phyloP scores from a whole-genome alignment of 2,888 invertebrate genomes.

The Drosophila rubida region DNA sequence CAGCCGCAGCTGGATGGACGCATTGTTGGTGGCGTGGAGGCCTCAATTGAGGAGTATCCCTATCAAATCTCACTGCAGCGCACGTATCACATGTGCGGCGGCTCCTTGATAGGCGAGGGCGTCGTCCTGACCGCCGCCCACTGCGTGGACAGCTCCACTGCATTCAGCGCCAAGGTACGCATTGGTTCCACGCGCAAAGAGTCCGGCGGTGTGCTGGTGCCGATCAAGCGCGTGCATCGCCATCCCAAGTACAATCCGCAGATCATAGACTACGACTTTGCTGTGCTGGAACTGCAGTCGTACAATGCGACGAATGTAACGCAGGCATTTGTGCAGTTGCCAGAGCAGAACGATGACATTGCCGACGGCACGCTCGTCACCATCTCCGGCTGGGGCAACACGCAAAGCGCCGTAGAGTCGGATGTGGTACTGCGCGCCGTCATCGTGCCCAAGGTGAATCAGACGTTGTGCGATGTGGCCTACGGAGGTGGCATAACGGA shows the following conservation, averaged over 20 bases:
- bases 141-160: constrained; percentile 73
- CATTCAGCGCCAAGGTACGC: constrained; percentile 70
- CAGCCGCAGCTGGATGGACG: constrained; percentile 71
- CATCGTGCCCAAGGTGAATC: constrained; percentile 75
- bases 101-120: constrained; percentile 82
- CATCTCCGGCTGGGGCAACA: constrained; percentile 83
- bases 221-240: constrained; percentile 73
- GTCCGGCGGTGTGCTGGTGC: constrained; percentile 81
- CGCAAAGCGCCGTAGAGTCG: constrained; percentile 65
- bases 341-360: constrained; percentile 64
- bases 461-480: constrained; percentile 61
- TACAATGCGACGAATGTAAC: constrained; percentile 58
- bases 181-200: constrained; percentile 82
- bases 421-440: constrained; percentile 65
- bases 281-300: constrained; percentile 81
- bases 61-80: constrained; percentile 85
- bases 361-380: constrained; percentile 66
- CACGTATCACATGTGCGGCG: constrained; percentile 85
- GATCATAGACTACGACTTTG: constrained; percentile 85
- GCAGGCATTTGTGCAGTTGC: constrained; percentile 65
- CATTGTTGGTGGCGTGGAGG: constrained; percentile 84
- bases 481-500: constrained; percentile 76
- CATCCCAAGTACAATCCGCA: constrained; percentile 82
- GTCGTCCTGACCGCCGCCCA: constrained; percentile 85
- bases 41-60: constrained; percentile 83